A percentile compares a stretch with the other conserved stretches of the same genome.
Evolutionary conservation across 2,888 invertebrate genomes (phyloP).

Genomic region (Trichacis sp.): DNA sequence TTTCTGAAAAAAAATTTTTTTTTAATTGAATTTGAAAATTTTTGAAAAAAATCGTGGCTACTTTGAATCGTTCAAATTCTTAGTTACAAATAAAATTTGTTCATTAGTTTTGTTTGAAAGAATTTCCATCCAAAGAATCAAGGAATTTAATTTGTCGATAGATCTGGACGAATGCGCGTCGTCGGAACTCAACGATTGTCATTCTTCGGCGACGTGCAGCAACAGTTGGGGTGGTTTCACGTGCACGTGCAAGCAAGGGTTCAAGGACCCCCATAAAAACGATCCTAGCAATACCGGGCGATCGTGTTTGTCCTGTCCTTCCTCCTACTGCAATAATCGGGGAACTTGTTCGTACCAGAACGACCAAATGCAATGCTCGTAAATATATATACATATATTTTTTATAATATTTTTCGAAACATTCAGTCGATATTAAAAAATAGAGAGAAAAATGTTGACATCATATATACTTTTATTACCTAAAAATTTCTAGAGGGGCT

Average conservation of each 20-base stretch:
- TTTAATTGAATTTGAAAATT: no score
- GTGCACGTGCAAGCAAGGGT: slow-evolving; percentile 81
- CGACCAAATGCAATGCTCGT: slow-evolving; percentile 81
- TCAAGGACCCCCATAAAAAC: slow-evolving; percentile 80
- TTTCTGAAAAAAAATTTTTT: background rate
- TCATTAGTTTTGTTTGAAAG: no score
- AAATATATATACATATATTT: no score
- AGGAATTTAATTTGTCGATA: slow-evolving; percentile 49
- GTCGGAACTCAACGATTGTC: slow-evolving; percentile 87
- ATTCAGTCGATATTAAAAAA: background rate
- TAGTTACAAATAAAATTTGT: no score
- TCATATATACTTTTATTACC: no score
- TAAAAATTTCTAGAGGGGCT: no score
- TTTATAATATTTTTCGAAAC: no score
- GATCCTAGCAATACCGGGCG: slow-evolving; percentile 79
- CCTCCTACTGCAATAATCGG: slow-evolving; percentile 84
- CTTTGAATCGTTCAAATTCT: no score
- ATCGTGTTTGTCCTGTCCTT: slow-evolving; percentile 82
- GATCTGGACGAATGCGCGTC: slow-evolving; percentile 91
- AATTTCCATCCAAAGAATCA: no score
- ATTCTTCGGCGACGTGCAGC: slow-evolving; percentile 80
- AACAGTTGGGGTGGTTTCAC: slow-evolving; percentile 88
- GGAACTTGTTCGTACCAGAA: slow-evolving; percentile 87
- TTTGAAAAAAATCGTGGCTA: no score
- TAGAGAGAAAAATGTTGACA: background rate